phyloP scores from a whole-genome alignment of 2,797 vertebrate species.

The Enteromius thamalakanensis region DNA sequence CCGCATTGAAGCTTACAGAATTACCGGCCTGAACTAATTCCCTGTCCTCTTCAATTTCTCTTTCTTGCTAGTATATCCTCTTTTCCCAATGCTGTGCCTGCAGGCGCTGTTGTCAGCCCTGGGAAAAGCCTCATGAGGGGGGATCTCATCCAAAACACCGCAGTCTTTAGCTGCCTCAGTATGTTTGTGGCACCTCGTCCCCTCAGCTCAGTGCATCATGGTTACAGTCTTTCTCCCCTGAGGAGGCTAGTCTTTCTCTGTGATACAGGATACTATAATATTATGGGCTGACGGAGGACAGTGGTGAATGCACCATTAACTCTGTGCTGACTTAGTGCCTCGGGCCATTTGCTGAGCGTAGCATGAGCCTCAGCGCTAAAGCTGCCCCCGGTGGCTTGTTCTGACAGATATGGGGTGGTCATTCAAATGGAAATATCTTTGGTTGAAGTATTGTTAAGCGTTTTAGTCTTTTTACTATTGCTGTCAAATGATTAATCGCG shows the following conservation, averaged over 20 bases:
- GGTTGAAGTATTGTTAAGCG: background rate
- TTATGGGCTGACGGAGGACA: constrained; percentile 62
- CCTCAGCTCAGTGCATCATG: constrained; percentile 37
- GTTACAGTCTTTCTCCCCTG: constrained; percentile 31
- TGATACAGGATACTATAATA: constrained; percentile 60
- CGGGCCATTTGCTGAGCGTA: constrained; percentile 11
- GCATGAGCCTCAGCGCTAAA: constrained; percentile 14
- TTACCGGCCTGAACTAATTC: constrained; percentile 24
- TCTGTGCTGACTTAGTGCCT: constrained; percentile 47
- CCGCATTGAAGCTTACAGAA: background rate
- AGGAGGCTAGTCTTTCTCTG: constrained; percentile 44
- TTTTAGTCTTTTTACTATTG: background rate
- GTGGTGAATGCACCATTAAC: constrained; percentile 67
- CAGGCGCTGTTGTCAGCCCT: constrained; percentile 10
- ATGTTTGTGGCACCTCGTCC: constrained; percentile 53
- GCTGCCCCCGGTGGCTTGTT: constrained; percentile 18
- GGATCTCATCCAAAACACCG: constrained; percentile 10
- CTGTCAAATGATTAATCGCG: too few relatives aligned
- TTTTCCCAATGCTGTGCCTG: background rate
- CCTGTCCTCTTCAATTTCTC: constrained; percentile 22
- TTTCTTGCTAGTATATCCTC: background rate
- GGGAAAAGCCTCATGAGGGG: constrained; percentile 10
- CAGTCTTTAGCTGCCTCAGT: constrained; percentile 52
- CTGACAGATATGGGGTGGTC: background rate
- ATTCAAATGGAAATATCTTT: constrained; percentile 13